These are phyloP conservation scores for Eremobia ochroleuca DNA, from an alignment of 2,888 invertebrate species.

Conservation along the genomic window DNA sequence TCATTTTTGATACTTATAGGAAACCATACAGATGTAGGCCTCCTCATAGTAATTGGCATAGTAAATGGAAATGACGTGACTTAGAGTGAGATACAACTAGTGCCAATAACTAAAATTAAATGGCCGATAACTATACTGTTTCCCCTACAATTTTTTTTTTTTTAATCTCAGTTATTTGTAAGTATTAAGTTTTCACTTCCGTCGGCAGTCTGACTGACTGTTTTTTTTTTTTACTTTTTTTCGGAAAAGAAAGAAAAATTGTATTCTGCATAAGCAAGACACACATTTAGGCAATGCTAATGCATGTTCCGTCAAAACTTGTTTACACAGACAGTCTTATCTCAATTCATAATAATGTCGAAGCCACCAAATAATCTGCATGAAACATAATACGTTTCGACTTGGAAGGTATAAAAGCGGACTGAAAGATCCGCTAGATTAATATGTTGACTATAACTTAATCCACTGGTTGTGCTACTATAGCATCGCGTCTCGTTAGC, in stretches of 20 bases:
- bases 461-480: constrained; percentile 50
- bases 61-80: too few species aligned
- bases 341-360: neutral
- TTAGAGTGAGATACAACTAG: too few species aligned
- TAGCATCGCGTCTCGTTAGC: constrained; percentile 62
- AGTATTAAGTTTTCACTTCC: neutral
- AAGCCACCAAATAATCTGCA: constrained; percentile 13
- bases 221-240: neutral
- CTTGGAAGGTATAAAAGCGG: neutral
- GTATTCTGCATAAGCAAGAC: neutral
- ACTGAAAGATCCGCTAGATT: constrained; percentile 25
- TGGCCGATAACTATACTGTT: too few species aligned
- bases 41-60: too few species aligned
- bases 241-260: neutral
- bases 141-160: too few species aligned
- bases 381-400: constrained; percentile 6
- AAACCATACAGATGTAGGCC: too few species aligned
- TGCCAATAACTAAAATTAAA: too few species aligned
- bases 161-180: too few species aligned
- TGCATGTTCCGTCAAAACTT: neutral
- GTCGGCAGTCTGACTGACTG: neutral
- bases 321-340: neutral
- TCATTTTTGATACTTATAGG: neutral
- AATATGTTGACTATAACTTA: constrained; percentile 45
- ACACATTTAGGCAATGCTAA: neutral